These are phyloP conservation scores for Butorides virescens DNA, from an alignment of 2,113 vertebrate species.

Conservation along the genomic window DNA sequence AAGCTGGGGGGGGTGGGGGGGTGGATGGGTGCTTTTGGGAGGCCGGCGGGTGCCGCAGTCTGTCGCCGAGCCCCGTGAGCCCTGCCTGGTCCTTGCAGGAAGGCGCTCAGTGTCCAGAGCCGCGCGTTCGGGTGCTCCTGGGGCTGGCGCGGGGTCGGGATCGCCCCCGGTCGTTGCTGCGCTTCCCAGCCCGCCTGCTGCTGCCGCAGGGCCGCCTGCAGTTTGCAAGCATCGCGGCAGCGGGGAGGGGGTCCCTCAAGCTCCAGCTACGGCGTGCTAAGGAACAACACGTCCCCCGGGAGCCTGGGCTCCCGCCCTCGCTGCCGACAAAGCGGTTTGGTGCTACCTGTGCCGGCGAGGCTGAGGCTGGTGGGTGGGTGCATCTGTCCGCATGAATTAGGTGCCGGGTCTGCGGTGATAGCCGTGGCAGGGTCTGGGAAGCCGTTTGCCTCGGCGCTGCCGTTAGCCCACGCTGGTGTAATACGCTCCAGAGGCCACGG, in stretches of 20 bases:
- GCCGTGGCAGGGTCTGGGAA: not conserved
- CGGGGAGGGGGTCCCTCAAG: not conserved
- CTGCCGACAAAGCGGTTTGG: not conserved
- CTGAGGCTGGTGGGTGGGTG: not conserved
- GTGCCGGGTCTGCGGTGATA: not conserved
- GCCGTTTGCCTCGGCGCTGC: not conserved
- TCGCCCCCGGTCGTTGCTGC: not conserved
- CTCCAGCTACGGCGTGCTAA: fast-evolving
- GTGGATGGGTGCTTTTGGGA: not conserved
- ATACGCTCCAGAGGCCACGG: not conserved
- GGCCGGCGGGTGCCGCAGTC: fast-evolving
- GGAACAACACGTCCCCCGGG: not conserved
- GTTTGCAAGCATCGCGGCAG: not conserved
- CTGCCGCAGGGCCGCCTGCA: not conserved
- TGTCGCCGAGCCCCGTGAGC: not conserved
- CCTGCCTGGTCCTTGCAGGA: not conserved
- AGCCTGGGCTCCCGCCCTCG: not conserved
- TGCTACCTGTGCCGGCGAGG: not conserved
- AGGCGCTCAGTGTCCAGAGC: fast-evolving
- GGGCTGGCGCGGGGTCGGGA: fast-evolving
- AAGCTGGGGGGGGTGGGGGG: not conserved
- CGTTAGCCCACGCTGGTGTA: not conserved
- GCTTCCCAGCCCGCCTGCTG: not conserved
- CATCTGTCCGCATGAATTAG: not conserved
- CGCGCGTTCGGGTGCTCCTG: not conserved